Evolutionary conservation across 1,140 invertebrate species (phyloP), one percentile per base, ranked within the genome.

Genomic region (Penaeus indicus): DNA sequence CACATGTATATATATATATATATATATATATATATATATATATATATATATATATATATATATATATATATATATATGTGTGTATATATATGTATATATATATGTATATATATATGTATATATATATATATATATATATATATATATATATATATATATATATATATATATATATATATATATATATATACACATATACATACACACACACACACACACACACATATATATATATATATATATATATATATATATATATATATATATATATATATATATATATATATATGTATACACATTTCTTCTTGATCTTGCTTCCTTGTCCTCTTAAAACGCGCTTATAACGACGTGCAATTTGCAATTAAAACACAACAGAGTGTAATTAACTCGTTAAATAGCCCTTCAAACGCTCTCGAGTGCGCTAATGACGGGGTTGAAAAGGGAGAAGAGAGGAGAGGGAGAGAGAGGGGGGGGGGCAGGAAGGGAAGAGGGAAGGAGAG

Each of bases 21-120:
- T n/a, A 69, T n/a, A 72, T n/a, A 72, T 72, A 72, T n/a, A 72
- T n/a, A 72, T 72, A 72, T 72, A 25, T n/a, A 72, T 72, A 72
- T n/a, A 72, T 69, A 72, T n/a, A 72, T 72, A 72, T 5, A 72
- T 72, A n/a, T 69, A 69, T 22, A 69, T 69, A 69, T 69, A 22
- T 22, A 22, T 69, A 22, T 22, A 69, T 13, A 69, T 69, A 69
- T 69, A 69, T 22, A 69, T 22, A 69, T 22, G 32, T 69, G 32
- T 4, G 22, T 69, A 69, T 18, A 69, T 69, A 69, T 69, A 69
- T 69, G 11, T 69, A 69, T 69, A 69, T 69, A 69, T 69, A 69
- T 22, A 69, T 69, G 22, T 69, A 69, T 69, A 69, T 69, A 69
- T 18, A 25, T 69, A 69, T 69, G 22, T 69, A 69, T 69, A 69